These are phyloP conservation scores for Rana temporaria DNA, from an alignment of 2,113 vertebrate species.

Conservation along the genomic window DNA sequence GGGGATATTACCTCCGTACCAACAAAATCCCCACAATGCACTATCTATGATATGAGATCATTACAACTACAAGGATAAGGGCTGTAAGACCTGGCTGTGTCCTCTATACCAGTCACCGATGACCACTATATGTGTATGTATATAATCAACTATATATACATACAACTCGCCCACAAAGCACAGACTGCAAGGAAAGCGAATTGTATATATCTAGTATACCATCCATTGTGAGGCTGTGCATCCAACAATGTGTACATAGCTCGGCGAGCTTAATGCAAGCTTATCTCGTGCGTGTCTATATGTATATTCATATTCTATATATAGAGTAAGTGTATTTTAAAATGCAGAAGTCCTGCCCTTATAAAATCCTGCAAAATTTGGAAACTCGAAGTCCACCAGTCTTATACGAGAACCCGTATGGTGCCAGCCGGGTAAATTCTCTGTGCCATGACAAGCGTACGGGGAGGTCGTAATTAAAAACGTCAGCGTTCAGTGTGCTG, in stretches of 20 bases:
- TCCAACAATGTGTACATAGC: neutral
- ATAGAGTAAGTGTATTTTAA: constrained; percentile 15
- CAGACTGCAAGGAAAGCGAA: neutral
- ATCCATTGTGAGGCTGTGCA: too few species aligned
- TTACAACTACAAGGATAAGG: constrained; percentile 16
- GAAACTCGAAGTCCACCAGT: too few species aligned
- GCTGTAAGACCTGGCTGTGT: neutral
- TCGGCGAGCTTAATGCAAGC: neutral
- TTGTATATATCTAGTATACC: neutral
- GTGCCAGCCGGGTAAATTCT: constrained; percentile 2
- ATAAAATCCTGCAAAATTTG: neutral
- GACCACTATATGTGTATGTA: constrained; percentile 5
- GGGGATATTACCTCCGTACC: constrained; percentile 19
- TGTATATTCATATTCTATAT: constrained; percentile 37
- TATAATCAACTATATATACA: neutral
- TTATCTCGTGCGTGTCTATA: constrained; percentile 8
- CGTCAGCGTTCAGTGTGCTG: too few species aligned
- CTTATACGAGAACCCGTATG: neutral
- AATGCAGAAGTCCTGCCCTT: neutral
- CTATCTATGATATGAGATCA: constrained; percentile 4
- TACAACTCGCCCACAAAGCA: neutral
- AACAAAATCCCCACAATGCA: neutral
- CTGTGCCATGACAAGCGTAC: constrained; percentile 19
- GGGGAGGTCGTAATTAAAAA: too few species aligned
- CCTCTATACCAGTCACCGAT: neutral